phyloP scores from a whole-genome alignment of 2,888 invertebrate species.

The Pterostichus madidus region DNA sequence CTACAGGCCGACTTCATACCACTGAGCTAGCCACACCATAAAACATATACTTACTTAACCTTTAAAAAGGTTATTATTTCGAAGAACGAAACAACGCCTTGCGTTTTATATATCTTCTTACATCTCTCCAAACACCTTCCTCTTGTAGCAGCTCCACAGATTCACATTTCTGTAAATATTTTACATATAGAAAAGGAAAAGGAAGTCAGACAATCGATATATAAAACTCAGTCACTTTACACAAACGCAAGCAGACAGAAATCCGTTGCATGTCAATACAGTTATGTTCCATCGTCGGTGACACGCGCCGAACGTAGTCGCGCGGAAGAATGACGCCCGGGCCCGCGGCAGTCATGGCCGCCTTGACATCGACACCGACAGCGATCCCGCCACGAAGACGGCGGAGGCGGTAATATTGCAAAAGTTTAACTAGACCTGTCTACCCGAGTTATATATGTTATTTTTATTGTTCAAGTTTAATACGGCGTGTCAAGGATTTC shows the following conservation, averaged over 20 bases:
- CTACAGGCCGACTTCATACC: too few relatives aligned
- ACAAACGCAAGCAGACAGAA: slow-evolving; percentile 56
- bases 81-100: slow-evolving; percentile 4
- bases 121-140: slow-evolving; percentile 21
- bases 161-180: slow-evolving; percentile 51
- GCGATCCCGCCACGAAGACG: not conserved
- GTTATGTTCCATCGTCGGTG: slow-evolving; percentile 37
- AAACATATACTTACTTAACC: too few relatives aligned
- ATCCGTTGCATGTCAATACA: slow-evolving; percentile 58
- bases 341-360: slow-evolving; percentile 23
- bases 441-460: slow-evolving; percentile 22
- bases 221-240: slow-evolving; percentile 55
- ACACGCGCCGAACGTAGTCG: slow-evolving; percentile 19
- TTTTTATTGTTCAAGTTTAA: slow-evolving; percentile 50
- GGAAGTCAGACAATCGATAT: slow-evolving; percentile 42
- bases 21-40: too few relatives aligned
- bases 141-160: slow-evolving; percentile 4
- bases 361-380: slow-evolving; percentile 18
- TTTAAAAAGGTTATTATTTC: slow-evolving; percentile 13
- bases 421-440: slow-evolving; percentile 50
- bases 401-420: slow-evolving; percentile 21
- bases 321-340: slow-evolving; percentile 14
- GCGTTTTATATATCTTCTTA: slow-evolving; percentile 16
- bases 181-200: slow-evolving; percentile 50
- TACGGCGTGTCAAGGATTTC: slow-evolving; percentile 31